Evolutionary conservation across 2,797 vertebrate species (phyloP), one percentile per base, ranked within the genome.

Genomic region (Peromyscus attwateri): DNA sequence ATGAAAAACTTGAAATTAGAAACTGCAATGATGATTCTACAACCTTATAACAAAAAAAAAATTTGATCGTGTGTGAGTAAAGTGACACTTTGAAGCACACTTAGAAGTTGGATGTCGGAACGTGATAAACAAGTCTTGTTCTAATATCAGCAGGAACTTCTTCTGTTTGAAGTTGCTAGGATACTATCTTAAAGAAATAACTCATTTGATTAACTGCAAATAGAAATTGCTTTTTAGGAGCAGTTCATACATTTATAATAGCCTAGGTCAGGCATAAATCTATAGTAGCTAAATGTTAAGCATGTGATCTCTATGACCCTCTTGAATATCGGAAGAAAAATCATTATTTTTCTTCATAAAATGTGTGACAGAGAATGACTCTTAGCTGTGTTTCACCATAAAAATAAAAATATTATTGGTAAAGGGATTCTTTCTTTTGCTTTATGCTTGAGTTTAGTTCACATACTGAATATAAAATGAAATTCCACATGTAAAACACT

Each of bases 171-270:
- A 98, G 98, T 99, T 99, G 98, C 98, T 98, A 98, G 97, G 98
- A 95, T 98, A 98, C 98, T 98, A 98, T 98, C 98, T 97, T 98
- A 98, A 98, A 98, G 96, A 97, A 96, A 97, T 96, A 98, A 98
- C 94, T 98, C 93, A 96, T 97, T 98, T 98, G 98, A 98, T 98
- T 98, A 98, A 98, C 98, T 98, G 98, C 97, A 98, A 98, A 98
- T 97, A 97, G 94, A 98, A 97, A 98, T 96, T 96, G 31, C 87
- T 98, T 97, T 96, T 98, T 34, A 0, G 66, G 97, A 97, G 97
- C 98, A 98, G 83, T 98, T 98, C 97, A 98, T 98, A 96, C 95
- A 98, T 98, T 98, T 98, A 95, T 97, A 98, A 98, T 97, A 98
- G 97, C 91, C 93, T 79, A 97, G 97, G 70, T 94, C 89, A 98